Percentiles rank a stretch among this genome's conserved stretches.
Conservation (phyloP, 2,797 vertebrate genomes). For the Bradypodion pumilum region DNA sequence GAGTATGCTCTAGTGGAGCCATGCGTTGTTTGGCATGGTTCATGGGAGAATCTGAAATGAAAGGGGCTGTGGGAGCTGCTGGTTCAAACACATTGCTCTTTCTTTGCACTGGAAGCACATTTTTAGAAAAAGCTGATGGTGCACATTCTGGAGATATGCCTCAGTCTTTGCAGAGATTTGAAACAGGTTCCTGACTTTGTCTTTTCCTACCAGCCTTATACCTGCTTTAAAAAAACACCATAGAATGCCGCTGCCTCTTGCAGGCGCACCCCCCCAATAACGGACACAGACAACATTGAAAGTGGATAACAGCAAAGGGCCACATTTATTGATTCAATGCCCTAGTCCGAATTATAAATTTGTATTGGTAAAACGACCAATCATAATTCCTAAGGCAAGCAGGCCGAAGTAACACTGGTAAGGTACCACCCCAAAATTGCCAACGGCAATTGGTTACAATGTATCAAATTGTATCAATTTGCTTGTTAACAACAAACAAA, state of each 20-base stretch:
- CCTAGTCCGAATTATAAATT: too few relatives aligned
- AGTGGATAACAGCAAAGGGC: too few relatives aligned
- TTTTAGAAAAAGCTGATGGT: constrained; percentile 22
- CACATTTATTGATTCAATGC: too few relatives aligned
- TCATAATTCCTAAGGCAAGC: too few relatives aligned
- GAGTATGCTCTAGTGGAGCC: constrained; percentile 26
- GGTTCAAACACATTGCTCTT: constrained; percentile 5
- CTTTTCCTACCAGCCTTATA: constrained; percentile 3
- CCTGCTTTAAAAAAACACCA: background rate
- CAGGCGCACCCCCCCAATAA: too few relatives aligned
- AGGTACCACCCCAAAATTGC: too few relatives aligned
- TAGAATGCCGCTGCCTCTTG: background rate
- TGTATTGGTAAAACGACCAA: too few relatives aligned
- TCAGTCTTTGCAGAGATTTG: constrained; percentile 4
- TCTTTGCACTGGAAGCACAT: constrained; percentile 14
- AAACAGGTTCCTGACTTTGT: constrained; percentile 9
- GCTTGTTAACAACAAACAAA: too few relatives aligned
- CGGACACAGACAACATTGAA: too few relatives aligned
- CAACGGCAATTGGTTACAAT: too few relatives aligned
- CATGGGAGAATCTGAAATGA: constrained; percentile 23
- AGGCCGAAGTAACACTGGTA: too few relatives aligned
- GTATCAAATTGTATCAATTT: too few relatives aligned
- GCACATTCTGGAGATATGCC: background rate
- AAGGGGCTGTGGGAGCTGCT: constrained; percentile 13
- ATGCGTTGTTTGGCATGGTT: constrained; percentile 21